These are phyloP conservation scores for Pelosia muscerda DNA, from an alignment of 2,888 invertebrate genomes.

Conservation along the genomic window DNA sequence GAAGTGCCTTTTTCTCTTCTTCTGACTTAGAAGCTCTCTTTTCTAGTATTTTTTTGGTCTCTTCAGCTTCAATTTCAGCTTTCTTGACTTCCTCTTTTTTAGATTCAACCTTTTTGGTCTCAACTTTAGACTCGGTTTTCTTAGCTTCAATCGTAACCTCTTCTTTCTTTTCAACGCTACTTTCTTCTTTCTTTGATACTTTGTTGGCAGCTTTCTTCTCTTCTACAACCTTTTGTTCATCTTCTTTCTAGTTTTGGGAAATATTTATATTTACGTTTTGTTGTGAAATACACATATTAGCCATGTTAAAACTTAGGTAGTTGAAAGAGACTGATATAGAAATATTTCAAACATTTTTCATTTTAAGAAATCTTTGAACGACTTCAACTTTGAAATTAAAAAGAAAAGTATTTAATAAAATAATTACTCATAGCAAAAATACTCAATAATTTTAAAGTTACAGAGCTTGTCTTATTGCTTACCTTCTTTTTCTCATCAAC, in stretches of 20 bases:
- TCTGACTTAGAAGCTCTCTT: constrained; percentile 83
- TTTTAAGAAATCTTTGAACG: background rate
- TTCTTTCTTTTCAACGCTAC: constrained; percentile 62
- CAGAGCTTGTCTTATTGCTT: constrained; percentile 16
- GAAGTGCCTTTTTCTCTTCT: constrained; percentile 82
- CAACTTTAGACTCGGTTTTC: constrained; percentile 68
- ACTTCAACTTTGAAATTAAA: too few relatives aligned
- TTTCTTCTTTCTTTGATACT: constrained; percentile 75
- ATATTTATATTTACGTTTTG: background rate
- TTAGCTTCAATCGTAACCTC: constrained; percentile 68
- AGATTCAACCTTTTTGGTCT: constrained; percentile 69
- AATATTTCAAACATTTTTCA: background rate
- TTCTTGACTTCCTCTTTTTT: constrained; percentile 72
- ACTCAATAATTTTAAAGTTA: too few relatives aligned
- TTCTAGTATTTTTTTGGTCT: constrained; percentile 79
- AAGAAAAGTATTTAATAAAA: too few relatives aligned
- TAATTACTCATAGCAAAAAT: too few relatives aligned
- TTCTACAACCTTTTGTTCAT: constrained; percentile 53
- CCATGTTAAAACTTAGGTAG: background rate
- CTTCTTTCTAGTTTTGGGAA: constrained; percentile 58
- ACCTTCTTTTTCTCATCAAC: constrained; percentile 82
- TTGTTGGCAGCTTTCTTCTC: constrained; percentile 73
- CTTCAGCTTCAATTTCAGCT: constrained; percentile 78
- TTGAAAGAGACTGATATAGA: too few relatives aligned
- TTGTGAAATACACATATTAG: background rate